Percentiles rank a stretch among this genome's conserved stretches.
Evolutionary conservation across 2,797 vertebrate genomes (phyloP).

Genomic region (Pyrocephalus nanus): DNA sequence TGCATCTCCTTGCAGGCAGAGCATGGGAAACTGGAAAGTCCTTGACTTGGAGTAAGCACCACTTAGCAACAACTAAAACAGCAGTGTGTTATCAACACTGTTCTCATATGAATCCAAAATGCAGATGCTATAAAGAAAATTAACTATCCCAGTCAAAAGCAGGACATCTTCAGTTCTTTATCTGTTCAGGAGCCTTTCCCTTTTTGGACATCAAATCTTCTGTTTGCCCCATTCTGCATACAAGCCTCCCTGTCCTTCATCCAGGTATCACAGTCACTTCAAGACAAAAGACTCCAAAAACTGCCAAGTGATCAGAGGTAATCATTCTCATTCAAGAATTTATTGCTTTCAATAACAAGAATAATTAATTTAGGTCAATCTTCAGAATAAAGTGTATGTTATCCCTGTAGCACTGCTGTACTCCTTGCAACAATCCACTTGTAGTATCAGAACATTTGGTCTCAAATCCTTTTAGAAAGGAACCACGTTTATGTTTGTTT

Average conservation of each 20-base stretch:
- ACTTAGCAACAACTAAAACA: not conserved
- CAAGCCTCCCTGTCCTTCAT: not conserved
- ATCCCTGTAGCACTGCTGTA: not conserved
- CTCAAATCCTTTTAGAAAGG: not conserved
- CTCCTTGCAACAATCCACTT: not conserved
- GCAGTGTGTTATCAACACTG: not conserved
- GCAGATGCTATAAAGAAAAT: not conserved
- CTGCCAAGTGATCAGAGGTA: not conserved
- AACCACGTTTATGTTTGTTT: not conserved
- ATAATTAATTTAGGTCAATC: not conserved
- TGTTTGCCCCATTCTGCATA: accelerated
- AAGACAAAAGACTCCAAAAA: not conserved
- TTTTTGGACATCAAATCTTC: not conserved
- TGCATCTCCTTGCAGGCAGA: not conserved
- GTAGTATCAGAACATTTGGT: not conserved
- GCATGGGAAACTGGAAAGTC: not conserved
- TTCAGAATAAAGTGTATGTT: not conserved
- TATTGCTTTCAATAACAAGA: not conserved
- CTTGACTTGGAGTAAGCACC: not conserved
- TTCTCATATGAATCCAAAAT: not conserved
- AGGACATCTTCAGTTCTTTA: not conserved
- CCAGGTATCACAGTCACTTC: not conserved
- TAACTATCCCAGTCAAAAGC: not conserved
- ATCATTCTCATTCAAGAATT: not conserved
- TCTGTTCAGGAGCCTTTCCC: not conserved